These are phyloP conservation scores for Platalea minor DNA, from an alignment of 2,797 vertebrate species.

Conservation along the genomic window DNA sequence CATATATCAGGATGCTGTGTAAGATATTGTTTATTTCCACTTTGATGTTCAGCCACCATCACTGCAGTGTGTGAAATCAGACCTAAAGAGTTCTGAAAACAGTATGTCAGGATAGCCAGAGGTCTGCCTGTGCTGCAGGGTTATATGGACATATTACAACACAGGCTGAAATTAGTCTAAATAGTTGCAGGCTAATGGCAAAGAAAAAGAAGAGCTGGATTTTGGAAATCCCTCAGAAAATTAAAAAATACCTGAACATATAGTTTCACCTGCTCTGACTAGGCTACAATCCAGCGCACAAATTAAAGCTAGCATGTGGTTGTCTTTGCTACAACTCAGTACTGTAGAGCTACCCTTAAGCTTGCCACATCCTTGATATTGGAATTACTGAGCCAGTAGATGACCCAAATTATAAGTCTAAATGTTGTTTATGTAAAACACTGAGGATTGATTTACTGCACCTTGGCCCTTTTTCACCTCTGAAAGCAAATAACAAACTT, in stretches of 20 bases:
- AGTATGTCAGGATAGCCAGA: background rate
- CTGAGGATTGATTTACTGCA: background rate
- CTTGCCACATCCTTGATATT: background rate
- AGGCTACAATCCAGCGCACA: background rate
- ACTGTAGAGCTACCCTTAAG: background rate
- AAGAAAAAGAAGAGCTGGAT: background rate
- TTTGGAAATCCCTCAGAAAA: background rate
- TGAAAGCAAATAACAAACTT: background rate
- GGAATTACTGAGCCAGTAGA: background rate
- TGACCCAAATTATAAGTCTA: background rate
- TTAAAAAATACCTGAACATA: background rate
- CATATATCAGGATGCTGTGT: background rate
- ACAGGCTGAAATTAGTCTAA: background rate
- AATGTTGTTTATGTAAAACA: background rate
- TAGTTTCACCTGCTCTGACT: background rate
- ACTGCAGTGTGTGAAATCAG: background rate
- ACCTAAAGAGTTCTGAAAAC: background rate
- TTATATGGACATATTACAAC: background rate
- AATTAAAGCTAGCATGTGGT: background rate
- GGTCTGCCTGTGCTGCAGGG: background rate
- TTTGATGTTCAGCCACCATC: background rate
- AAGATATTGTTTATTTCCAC: background rate
- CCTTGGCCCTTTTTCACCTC: background rate
- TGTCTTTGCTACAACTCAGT: background rate
- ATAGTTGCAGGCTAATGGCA: background rate